These are phyloP conservation scores for Brachyhypopomus gauderio DNA, from an alignment of 2,113 vertebrate species.

Conservation along the genomic window DNA sequence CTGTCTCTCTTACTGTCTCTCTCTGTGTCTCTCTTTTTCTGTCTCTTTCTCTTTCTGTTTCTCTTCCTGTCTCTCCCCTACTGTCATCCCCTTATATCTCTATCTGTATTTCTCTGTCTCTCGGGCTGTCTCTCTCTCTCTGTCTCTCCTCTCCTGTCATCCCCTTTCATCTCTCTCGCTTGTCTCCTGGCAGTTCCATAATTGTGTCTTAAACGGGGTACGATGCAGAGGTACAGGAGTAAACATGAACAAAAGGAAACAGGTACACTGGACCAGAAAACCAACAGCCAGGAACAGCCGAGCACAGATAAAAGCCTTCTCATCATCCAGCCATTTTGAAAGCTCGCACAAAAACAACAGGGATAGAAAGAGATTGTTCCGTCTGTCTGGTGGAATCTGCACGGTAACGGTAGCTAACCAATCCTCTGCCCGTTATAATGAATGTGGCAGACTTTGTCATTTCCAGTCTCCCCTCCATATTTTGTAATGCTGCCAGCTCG, in stretches of 20 bases:
- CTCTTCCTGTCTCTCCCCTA: neutral
- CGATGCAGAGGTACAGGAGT: conserved; percentile 24
- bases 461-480: neutral
- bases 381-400: neutral
- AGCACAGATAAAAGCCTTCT: conserved; percentile 35
- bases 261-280: conserved; percentile 34
- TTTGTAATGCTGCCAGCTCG: conserved; percentile 1
- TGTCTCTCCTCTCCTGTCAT: neutral
- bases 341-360: neutral
- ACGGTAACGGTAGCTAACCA: neutral
- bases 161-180: neutral
- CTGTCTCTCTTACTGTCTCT: neutral
- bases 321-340: conserved; percentile 31
- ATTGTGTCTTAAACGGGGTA: conserved; percentile 23
- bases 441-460: neutral
- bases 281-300: conserved; percentile 1
- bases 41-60: neutral
- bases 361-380: neutral
- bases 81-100: neutral
- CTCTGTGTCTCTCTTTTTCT: conserved; percentile 7
- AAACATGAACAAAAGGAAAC: conserved; percentile 27
- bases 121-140: neutral
- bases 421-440: neutral
- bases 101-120: neutral
- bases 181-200: conserved; percentile 16